Percentiles rank a stretch among this genome's conserved stretches.
Conservation (phyloP, 2,797 vertebrate genomes). For the Thunnus albacares region DNA sequence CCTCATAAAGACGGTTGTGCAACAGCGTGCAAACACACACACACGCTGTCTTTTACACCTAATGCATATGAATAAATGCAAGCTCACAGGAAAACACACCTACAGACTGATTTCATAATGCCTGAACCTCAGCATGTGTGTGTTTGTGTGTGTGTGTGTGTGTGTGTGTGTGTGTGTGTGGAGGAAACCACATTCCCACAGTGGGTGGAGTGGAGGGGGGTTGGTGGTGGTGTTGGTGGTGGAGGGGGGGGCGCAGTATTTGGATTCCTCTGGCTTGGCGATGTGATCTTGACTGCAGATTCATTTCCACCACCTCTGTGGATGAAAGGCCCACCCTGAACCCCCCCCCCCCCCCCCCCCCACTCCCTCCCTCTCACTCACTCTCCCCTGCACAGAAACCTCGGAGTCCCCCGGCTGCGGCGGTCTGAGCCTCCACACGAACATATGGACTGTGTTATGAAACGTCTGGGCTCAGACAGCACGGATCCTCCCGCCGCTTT, state of each 20-base stretch:
- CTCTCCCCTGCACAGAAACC: conserved; percentile 38
- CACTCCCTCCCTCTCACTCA: background rate
- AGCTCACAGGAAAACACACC: conserved; percentile 43
- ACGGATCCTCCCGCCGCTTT: conserved; percentile 34
- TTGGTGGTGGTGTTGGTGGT: conserved; percentile 4
- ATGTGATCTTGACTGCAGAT: conserved; percentile 54
- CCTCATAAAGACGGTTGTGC: background rate
- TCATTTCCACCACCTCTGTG: conserved; percentile 62
- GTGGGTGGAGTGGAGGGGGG: conserved; percentile 56
- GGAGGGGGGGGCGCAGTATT: conserved; percentile 33
- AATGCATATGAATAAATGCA: conserved; percentile 6
- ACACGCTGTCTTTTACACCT: background rate
- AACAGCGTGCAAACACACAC: background rate
- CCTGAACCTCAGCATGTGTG: conserved; percentile 31
- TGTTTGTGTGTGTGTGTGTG: conserved; percentile 41
- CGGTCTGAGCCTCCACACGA: conserved; percentile 27
- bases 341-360: background rate
- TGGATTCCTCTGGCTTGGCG: conserved; percentile 64
- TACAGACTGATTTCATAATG: conserved; percentile 52
- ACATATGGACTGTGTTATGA: conserved; percentile 75
- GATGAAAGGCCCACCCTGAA: conserved; percentile 57
- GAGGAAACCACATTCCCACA: conserved; percentile 81
- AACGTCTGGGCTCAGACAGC: conserved; percentile 54
- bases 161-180: conserved; percentile 23
- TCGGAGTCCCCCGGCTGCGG: conserved; percentile 29